Evolutionary conservation across 2,113 vertebrate species (phyloP).

Genomic region (western clawed frog (Xenopus tropicalis)): UCB_Xtro_10.0 CM004451.2:21216501-21217000

Average conservation of each 20-base stretch:
- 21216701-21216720: slow-evolving; percentile 57
- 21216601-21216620: slow-evolving; percentile 96
- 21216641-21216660: slow-evolving; percentile 92
- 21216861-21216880: too few species aligned
- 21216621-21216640: slow-evolving; percentile 90
- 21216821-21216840: too few species aligned
- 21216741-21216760: too few species aligned
- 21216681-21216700: slow-evolving; percentile 96
- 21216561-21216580: neutral
- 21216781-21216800: too few species aligned
- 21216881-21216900: too few species aligned
- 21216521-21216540: slow-evolving; percentile 2
- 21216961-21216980: neutral
- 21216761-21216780: too few species aligned
- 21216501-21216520: slow-evolving; percentile 77
- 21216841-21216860: too few species aligned
- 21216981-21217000: slow-evolving; percentile 12
- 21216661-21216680: slow-evolving; percentile 94
- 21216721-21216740: neutral
- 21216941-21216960: slow-evolving; percentile 2
- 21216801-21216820: too few species aligned
- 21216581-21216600: slow-evolving; percentile 72
- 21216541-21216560: too few species aligned
- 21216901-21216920: neutral
- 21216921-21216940: slow-evolving; percentile 1